Percentiles rank a stretch among this genome's conserved stretches.
Conservation (phyloP, 2,888 invertebrate species). For the Argyra leucocephala region DNA sequence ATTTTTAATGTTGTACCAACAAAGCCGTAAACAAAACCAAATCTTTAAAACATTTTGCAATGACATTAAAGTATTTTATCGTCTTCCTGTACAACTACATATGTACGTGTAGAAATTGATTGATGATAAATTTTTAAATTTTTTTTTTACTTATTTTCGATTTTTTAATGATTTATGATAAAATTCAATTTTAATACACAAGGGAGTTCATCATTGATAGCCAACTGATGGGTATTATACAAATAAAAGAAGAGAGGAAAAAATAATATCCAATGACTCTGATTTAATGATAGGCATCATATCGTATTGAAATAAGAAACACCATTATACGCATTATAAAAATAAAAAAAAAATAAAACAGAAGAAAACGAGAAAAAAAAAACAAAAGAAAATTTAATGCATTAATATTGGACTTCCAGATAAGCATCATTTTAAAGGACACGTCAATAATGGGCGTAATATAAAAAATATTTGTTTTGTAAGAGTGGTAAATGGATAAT, state of each 20-base stretch:
- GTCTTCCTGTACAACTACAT: too few relatives aligned
- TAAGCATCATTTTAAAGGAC: neutral
- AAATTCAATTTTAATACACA: neutral
- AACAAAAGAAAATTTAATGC: neutral
- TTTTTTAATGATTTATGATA: constrained; percentile 3
- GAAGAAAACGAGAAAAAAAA: neutral
- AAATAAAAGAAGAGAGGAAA: neutral
- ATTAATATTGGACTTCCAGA: neutral
- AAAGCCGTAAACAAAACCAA: too few relatives aligned
- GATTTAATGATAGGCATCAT: neutral
- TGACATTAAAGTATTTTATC: too few relatives aligned
- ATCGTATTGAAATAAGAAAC: neutral
- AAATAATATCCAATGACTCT: neutral
- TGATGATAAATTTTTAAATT: neutral
- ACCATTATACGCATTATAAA: too few relatives aligned
- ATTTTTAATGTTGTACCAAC: too few relatives aligned
- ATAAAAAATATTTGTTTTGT: too few relatives aligned
- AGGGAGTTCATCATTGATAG: neutral
- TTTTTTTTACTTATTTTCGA: neutral
- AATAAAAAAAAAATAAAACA: neutral
- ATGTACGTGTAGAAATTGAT: too few relatives aligned
- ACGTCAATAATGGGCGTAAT: too few relatives aligned
- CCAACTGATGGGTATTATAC: neutral
- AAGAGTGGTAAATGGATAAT: too few relatives aligned
- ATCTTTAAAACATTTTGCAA: too few relatives aligned